Evolutionary conservation across 1,140 invertebrate species (phyloP).

Genomic region (Drosophila baimaii): DNA sequence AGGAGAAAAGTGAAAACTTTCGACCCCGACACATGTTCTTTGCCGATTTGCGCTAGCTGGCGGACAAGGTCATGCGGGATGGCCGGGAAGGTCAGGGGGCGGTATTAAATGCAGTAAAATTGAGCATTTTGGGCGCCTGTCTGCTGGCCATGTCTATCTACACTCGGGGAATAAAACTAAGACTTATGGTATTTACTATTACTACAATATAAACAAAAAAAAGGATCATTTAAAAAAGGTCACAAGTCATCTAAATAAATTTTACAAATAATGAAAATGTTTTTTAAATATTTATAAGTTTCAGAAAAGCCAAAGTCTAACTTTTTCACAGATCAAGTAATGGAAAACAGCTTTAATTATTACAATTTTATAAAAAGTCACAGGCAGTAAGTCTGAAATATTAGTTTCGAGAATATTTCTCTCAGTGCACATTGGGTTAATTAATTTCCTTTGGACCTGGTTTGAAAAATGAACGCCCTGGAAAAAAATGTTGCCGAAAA

Average conservation of each 20-base stretch:
- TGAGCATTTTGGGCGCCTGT: slow-evolving; percentile 24
- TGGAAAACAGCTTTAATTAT: too few relatives aligned
- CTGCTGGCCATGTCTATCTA: neutral
- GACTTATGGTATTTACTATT: too few relatives aligned
- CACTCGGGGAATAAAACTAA: neutral
- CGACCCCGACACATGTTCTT: slow-evolving; percentile 60
- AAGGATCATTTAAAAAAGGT: too few relatives aligned
- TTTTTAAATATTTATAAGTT: too few relatives aligned
- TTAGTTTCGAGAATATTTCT: too few relatives aligned
- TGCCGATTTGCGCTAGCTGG: slow-evolving; percentile 23
- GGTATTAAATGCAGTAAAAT: slow-evolving; percentile 23
- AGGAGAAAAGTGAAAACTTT: slow-evolving; percentile 47
- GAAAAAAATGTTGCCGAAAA: slow-evolving; percentile 38
- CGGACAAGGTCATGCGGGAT: slow-evolving; percentile 63
- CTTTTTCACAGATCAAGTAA: too few relatives aligned
- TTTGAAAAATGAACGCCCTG: slow-evolving; percentile 39
- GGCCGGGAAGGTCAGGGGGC: slow-evolving; percentile 32
- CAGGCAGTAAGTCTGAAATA: too few relatives aligned
- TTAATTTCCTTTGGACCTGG: slow-evolving; percentile 61
- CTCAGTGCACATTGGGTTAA: slow-evolving; percentile 48
- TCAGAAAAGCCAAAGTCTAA: too few relatives aligned
- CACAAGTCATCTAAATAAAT: too few relatives aligned
- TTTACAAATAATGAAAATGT: too few relatives aligned
- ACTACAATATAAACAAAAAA: too few relatives aligned
- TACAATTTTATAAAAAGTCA: too few relatives aligned